Conservation (phyloP, 2,113 vertebrate genomes). For the Saccopteryx leptura region DNA sequence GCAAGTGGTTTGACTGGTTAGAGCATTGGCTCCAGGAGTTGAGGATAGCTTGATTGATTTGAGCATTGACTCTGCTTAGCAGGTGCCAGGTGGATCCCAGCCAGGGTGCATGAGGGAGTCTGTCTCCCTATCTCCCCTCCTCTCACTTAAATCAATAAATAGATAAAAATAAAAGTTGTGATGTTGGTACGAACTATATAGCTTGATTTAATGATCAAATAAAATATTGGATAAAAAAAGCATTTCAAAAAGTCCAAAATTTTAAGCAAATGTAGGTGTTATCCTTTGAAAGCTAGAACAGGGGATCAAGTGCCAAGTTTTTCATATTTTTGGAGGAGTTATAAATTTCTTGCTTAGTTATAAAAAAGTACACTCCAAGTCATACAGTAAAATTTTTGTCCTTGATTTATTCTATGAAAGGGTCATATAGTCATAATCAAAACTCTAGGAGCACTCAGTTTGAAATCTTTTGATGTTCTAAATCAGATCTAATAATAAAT, state of each 20-base stretch:
- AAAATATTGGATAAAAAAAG: conserved; percentile 24
- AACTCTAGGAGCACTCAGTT: neutral
- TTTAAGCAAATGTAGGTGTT: neutral
- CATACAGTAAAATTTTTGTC: neutral
- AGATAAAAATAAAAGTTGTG: neutral
- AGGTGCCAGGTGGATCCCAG: too few relatives aligned
- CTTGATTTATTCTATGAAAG: neutral
- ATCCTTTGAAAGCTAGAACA: neutral
- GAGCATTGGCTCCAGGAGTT: too few relatives aligned
- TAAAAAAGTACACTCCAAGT: neutral
- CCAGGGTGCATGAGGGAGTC: too few relatives aligned
- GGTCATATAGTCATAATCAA: neutral
- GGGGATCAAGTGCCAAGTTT: neutral
- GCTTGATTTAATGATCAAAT: conserved; percentile 14
- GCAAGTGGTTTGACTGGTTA: too few relatives aligned
- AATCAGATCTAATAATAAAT: conserved; percentile 10
- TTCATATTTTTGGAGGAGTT: neutral
- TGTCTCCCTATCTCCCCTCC: too few relatives aligned
- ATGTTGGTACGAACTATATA: conserved; percentile 6
- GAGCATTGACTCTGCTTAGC: too few relatives aligned
- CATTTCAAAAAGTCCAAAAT: neutral
- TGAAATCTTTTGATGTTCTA: conserved; percentile 24
- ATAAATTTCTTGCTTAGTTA: conserved; percentile 30
- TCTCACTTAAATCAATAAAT: too few relatives aligned
- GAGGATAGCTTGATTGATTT: too few relatives aligned